These are phyloP conservation scores for Graphium colonna DNA, from an alignment of 2,888 invertebrate genomes.

Conservation along the genomic window DNA sequence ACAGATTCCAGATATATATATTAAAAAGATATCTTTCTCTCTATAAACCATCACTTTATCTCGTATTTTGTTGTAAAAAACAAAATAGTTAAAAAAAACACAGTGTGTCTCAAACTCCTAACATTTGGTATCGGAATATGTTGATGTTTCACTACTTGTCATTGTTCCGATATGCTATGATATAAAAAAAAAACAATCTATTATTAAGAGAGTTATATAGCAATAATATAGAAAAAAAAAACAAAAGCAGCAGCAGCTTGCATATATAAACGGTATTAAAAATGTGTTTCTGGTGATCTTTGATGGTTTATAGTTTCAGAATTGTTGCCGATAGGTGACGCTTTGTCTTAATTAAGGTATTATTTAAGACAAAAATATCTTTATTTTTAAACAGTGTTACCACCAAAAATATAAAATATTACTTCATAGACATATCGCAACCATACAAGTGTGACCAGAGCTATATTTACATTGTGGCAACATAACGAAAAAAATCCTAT, in stretches of 20 bases:
- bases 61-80: not conserved
- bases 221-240: no score
- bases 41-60: not conserved
- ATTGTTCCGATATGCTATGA: not conserved
- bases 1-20: not conserved
- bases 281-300: no score
- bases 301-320: no score
- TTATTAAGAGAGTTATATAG: no score
- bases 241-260: no score
- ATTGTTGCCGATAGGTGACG: no score
- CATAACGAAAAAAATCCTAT: not conserved
- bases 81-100: conserved; percentile 2
- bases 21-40: not conserved
- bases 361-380: no score
- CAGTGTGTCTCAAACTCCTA: conserved; percentile 4
- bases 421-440: conserved; percentile 8
- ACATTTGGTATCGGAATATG: conserved; percentile 14
- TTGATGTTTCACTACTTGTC: not conserved
- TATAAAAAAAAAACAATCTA: no score
- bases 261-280: no score
- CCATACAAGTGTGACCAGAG: conserved; percentile 3
- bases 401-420: no score
- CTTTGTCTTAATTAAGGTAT: no score
- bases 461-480: conserved; percentile 9
- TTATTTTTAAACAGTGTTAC: no score